Percentiles rank a stretch among this genome's conserved stretches.
Conservation (phyloP, 2,113 vertebrate genomes). For the Barbus barbus region DNA sequence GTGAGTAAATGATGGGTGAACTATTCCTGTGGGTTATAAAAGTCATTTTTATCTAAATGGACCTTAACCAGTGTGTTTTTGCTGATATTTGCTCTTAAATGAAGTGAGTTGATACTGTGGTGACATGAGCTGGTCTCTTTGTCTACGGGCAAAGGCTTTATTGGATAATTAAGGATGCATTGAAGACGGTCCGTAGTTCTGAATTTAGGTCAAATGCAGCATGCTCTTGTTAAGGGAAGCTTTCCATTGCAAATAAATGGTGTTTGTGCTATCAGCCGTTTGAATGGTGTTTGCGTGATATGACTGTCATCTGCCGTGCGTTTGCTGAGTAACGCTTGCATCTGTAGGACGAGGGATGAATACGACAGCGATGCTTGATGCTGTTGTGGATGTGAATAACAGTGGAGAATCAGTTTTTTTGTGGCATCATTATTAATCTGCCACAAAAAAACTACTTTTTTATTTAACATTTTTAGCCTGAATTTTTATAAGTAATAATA, state of each 20-base stretch:
- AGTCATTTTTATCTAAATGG: background rate
- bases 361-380: too few relatives aligned
- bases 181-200: constrained; percentile 19
- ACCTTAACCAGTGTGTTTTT: background rate
- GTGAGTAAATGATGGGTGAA: background rate
- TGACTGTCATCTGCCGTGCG: background rate
- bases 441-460: too few relatives aligned
- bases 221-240: constrained; percentile 14
- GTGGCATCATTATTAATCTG: too few relatives aligned
- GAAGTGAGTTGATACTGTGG: background rate
- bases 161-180: constrained; percentile 16
- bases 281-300: background rate
- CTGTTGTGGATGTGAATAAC: too few relatives aligned
- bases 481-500: too few relatives aligned
- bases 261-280: background rate
- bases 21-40: background rate
- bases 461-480: too few relatives aligned
- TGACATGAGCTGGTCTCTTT: constrained; percentile 4
- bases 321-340: too few relatives aligned
- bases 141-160: background rate
- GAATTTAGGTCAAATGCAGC: constrained; percentile 29
- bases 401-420: too few relatives aligned
- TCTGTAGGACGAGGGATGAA: background rate
- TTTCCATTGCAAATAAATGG: background rate
- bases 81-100: background rate